Evolutionary conservation across 2,113 vertebrate genomes (phyloP).

Genomic region (Bubalus kerabau): DNA sequence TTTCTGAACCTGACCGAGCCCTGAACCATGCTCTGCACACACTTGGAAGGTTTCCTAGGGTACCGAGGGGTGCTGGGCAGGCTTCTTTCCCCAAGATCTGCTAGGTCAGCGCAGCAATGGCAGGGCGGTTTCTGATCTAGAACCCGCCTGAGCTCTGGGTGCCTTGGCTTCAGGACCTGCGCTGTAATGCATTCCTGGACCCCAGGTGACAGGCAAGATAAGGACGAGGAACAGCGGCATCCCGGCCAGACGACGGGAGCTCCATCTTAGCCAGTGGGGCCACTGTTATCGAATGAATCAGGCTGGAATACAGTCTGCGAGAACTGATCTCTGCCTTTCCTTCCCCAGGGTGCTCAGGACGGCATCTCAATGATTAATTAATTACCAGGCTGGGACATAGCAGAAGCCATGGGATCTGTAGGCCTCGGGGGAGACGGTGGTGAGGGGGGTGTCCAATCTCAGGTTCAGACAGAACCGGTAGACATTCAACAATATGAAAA

Average conservation of each 20-base stretch:
- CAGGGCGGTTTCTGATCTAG: neutral
- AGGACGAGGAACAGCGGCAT: fast-evolving
- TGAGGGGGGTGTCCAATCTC: neutral
- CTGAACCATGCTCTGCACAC: fast-evolving
- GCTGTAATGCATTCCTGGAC: fast-evolving
- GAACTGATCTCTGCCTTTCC: neutral
- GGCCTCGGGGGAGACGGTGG: neutral
- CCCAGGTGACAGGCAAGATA: fast-evolving
- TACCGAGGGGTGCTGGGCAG: fast-evolving
- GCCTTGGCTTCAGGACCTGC: too few relatives aligned
- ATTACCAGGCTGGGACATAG: neutral
- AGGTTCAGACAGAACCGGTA: neutral
- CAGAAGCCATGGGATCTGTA: neutral
- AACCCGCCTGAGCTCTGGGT: fast-evolving
- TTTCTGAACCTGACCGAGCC: neutral
- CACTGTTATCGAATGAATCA: neutral
- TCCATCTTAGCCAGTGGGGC: neutral
- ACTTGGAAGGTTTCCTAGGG: neutral
- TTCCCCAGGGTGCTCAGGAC: neutral
- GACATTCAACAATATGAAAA: fast-evolving
- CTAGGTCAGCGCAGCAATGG: fast-evolving
- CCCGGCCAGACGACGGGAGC: neutral
- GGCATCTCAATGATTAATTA: too few relatives aligned
- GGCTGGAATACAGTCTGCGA: neutral
- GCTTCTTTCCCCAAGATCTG: neutral